Evolutionary conservation across 2,113 vertebrate genomes (phyloP).

Genomic region (Bos javanicus): DNA sequence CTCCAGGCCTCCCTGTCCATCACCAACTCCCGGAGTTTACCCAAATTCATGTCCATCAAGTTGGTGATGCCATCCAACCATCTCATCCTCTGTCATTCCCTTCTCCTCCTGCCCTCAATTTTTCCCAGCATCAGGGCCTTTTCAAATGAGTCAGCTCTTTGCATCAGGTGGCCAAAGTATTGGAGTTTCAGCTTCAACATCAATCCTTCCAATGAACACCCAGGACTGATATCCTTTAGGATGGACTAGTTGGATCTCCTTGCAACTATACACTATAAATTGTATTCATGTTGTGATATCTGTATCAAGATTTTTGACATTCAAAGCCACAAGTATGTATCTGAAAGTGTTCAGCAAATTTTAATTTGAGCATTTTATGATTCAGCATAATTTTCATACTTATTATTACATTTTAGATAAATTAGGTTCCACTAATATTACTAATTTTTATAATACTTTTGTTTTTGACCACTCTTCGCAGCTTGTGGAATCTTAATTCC

Average conservation of each 20-base stretch:
- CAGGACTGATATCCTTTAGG: not conserved
- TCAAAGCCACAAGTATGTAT: not conserved
- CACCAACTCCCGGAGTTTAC: not conserved
- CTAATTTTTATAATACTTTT: not conserved
- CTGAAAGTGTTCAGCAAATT: not conserved
- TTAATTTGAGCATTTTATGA: not conserved
- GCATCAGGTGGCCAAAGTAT: not conserved
- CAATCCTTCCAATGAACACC: not conserved
- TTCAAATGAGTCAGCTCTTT: not conserved
- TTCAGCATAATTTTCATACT: not conserved
- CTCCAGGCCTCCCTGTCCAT: fast-evolving
- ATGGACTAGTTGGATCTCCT: not conserved
- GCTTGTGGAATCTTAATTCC: not conserved
- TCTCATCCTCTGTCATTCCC: not conserved
- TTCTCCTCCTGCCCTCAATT: not conserved
- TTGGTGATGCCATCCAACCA: fast-evolving
- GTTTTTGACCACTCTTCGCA: not conserved
- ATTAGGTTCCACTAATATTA: not conserved
- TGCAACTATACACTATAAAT: not conserved
- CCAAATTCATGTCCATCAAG: not conserved
- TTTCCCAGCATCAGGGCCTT: not conserved
- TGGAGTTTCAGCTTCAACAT: not conserved
- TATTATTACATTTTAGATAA: not conserved
- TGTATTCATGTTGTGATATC: not conserved
- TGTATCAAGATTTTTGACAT: not conserved